phyloP scores from a whole-genome alignment of 2,888 invertebrate genomes.

The Cyclophora punctaria region DNA sequence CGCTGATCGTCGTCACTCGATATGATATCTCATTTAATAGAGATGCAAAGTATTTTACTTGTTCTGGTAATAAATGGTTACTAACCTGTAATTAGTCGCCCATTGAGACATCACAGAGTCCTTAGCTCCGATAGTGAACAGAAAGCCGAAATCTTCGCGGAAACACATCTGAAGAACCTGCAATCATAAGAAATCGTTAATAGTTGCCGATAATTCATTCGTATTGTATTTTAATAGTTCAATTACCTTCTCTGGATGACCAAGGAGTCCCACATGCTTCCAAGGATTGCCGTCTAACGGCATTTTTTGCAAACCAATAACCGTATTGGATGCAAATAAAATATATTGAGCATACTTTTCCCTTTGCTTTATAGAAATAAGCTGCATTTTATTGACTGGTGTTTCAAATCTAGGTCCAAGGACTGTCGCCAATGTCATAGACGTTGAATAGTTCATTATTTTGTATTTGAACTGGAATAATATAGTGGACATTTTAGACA shows the following conservation, averaged over 20 bases:
- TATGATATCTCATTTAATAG: too few relatives aligned
- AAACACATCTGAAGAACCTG: slow-evolving; percentile 45
- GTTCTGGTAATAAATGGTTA: too few relatives aligned
- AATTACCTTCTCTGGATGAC: slow-evolving; percentile 78
- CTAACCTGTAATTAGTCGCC: slow-evolving; percentile 51
- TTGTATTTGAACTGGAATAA: slow-evolving; percentile 79
- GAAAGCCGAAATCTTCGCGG: slow-evolving; percentile 42
- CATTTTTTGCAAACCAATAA: slow-evolving; percentile 80
- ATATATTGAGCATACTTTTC: slow-evolving; percentile 58
- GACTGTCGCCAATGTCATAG: slow-evolving; percentile 78
- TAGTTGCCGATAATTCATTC: too few relatives aligned
- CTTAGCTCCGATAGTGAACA: slow-evolving; percentile 54
- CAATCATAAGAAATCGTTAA: slow-evolving; percentile 2
- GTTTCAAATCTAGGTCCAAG: slow-evolving; percentile 81
- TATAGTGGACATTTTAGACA: too few relatives aligned
- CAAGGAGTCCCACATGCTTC: slow-evolving; percentile 76
- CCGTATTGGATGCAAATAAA: slow-evolving; percentile 77
- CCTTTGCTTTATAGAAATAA: slow-evolving; percentile 39
- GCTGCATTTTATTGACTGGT: slow-evolving; percentile 66
- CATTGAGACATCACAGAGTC: slow-evolving; percentile 54
- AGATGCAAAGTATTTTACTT: too few relatives aligned
- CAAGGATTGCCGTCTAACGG: slow-evolving; percentile 86
- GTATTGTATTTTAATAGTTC: too few relatives aligned
- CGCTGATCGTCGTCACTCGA: too few relatives aligned
- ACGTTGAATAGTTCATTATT: slow-evolving; percentile 76